Base-by-base conservation (phyloP, 2,797 vertebrate species). In the Rhinichthys osculus region DNA sequence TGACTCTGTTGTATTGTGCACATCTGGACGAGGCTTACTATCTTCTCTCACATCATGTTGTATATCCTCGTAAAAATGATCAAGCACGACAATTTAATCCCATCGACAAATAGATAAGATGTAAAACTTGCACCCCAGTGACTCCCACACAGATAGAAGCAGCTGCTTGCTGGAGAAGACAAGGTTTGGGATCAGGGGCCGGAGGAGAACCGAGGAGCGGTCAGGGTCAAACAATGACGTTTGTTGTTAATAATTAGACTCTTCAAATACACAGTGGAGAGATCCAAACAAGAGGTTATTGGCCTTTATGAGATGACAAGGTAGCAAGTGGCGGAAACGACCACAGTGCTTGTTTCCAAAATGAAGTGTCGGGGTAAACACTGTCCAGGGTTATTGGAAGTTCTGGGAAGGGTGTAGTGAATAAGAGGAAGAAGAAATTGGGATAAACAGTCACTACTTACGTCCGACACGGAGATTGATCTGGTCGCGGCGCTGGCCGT, bases 401-500 rank as follows among this genome's bases (percentile, higher is more conserved):
- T 50, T 74, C 73, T 64, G 66, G 35, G 27, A 81, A 27, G 16
- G 17, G 86, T 50, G 81, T 6, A 40, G 44, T 16, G 54, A 70
- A 35, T 54, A 21, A 19, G 4, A 38, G 62, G 30, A 3, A 64
- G 57, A 35, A 59, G 7, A 69, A 54, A 77, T 38, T 4, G 1
- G 42, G 59, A 19, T 33, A 85, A 87, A 72, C 81, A 72, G 64
- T 52, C 40, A 85, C 57, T 92, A 98, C 98, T 99, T 91, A 99
- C 98, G 92, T 91, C 98, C 98, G 66, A 98, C 95, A 72, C 94
- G 95, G 42, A 99, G 96, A 90, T 87, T 87, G 92, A 98, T 97
- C 92, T 97, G 97, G 92, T 99, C 97, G 0, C 94, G 96, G 19
- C 97, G 95, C 86, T 97, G 97, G 93, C 97, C 98, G 5, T 97